phyloP scores from a whole-genome alignment of 2,888 invertebrate species.

The Margaritifera margaritifera region DNA sequence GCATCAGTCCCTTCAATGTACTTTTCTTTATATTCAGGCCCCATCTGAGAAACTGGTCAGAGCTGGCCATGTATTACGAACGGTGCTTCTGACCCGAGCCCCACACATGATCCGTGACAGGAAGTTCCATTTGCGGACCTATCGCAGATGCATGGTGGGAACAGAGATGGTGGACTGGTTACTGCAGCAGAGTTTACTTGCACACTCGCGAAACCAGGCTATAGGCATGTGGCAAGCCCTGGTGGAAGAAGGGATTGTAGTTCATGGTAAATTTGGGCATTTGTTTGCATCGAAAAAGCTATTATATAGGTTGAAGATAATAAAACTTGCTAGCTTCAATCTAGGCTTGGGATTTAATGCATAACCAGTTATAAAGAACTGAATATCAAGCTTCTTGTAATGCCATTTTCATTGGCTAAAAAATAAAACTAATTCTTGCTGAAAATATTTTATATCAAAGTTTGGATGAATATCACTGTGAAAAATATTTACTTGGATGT shows the following conservation, averaged over 20 bases:
- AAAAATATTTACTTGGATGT: no score
- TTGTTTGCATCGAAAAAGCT: background rate
- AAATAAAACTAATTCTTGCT: no score
- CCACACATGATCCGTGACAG: slow-evolving; percentile 80
- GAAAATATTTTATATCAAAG: no score
- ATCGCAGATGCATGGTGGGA: slow-evolving; percentile 81
- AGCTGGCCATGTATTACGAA: slow-evolving; percentile 82
- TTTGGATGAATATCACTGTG: no score
- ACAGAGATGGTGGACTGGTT: slow-evolving; percentile 89
- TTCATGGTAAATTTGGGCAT: slow-evolving; percentile 78
- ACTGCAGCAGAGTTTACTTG: slow-evolving; percentile 77
- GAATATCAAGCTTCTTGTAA: no score
- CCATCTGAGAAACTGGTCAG: slow-evolving; percentile 81
- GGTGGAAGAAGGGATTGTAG: slow-evolving; percentile 85
- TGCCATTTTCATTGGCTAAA: no score
- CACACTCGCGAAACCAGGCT: slow-evolving; percentile 81
- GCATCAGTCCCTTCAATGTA: no score
- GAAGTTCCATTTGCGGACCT: slow-evolving; percentile 78
- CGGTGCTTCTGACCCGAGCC: slow-evolving; percentile 78
- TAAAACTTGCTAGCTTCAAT: no score
- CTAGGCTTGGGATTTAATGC: no score
- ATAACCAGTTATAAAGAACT: no score
- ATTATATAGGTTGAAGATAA: background rate
- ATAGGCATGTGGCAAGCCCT: slow-evolving; percentile 89
- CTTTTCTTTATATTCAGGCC: slow-evolving; percentile 41